phyloP scores from a whole-genome alignment of 2,888 invertebrate species.

The Aplocera efformata region DNA sequence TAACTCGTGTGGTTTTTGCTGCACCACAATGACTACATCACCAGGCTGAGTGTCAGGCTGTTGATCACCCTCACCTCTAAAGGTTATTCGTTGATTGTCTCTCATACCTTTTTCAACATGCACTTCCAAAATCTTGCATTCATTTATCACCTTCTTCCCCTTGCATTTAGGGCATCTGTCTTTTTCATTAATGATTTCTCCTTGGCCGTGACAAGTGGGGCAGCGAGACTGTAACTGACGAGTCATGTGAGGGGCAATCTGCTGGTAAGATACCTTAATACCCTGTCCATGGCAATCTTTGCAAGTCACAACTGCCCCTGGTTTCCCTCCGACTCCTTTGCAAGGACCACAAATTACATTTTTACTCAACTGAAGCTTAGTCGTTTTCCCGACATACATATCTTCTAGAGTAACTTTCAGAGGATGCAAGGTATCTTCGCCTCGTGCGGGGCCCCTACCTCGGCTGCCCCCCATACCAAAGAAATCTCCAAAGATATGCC shows the following conservation, averaged over 20 bases:
- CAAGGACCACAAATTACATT: conserved; percentile 90
- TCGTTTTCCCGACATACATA: conserved; percentile 93
- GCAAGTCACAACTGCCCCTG: conserved; percentile 84
- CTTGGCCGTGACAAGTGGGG: conserved; percentile 83
- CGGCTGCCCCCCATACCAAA: conserved; percentile 81
- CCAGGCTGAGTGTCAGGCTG: conserved; percentile 92
- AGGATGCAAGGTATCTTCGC: conserved; percentile 92
- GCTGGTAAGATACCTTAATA: conserved; percentile 86
- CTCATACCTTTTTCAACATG: conserved; percentile 94
- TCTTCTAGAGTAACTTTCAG: conserved; percentile 93
- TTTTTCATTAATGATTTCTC: conserved; percentile 88
- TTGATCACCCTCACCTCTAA: conserved; percentile 95
- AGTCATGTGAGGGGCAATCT: conserved; percentile 83
- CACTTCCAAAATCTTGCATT: conserved; percentile 92
- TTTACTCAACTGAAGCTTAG: conserved; percentile 90
- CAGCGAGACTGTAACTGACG: conserved; percentile 83
- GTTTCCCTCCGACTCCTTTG: conserved; percentile 87
- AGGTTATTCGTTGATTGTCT: conserved; percentile 91
- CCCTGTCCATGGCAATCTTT: conserved; percentile 89
- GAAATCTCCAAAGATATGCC: conserved; percentile 81
- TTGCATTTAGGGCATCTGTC: conserved; percentile 91
- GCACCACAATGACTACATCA: conserved; percentile 92
- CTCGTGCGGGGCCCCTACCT: conserved; percentile 80
- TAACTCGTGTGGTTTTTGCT: conserved; percentile 88
- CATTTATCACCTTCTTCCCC: conserved; percentile 91